phyloP scores from a whole-genome alignment of 1,140 invertebrate species.

The Aphaenogaster ashmeadi region DNA sequence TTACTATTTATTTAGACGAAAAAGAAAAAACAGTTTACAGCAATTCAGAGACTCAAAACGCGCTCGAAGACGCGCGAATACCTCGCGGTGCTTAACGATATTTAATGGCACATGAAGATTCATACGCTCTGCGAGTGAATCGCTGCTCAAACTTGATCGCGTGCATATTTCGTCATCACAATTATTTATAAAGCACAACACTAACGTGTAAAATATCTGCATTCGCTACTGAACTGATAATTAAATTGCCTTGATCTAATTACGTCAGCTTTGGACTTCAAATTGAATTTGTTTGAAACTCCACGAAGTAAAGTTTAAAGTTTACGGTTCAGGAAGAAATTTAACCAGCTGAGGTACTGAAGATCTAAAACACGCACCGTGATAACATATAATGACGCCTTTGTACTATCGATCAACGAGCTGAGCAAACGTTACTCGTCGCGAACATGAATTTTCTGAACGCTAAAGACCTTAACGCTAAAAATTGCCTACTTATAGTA shows the following conservation, averaged over 20 bases:
- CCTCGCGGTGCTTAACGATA: slow-evolving; percentile 41
- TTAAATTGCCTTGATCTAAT: slow-evolving; percentile 1
- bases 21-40: slow-evolving; percentile 69
- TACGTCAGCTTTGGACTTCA: background rate
- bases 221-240: background rate
- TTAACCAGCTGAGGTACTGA: background rate
- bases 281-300: slow-evolving; percentile 10
- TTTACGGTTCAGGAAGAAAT: background rate
- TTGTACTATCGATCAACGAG: slow-evolving; percentile 12
- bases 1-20: slow-evolving; percentile 72
- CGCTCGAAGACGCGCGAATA: slow-evolving; percentile 35
- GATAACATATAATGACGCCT: background rate
- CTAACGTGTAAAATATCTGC: background rate
- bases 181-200: background rate
- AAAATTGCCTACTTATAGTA: slow-evolving; percentile 77
- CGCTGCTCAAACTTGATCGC: slow-evolving; percentile 22
- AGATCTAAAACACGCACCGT: background rate
- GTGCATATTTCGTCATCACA: background rate
- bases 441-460: slow-evolving; percentile 54
- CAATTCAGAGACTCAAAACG: slow-evolving; percentile 47
- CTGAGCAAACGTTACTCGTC: slow-evolving; percentile 32
- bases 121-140: slow-evolving; percentile 47
- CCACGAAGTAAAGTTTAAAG: background rate
- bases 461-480: slow-evolving; percentile 70
- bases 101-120: slow-evolving; percentile 64